phyloP scores from a whole-genome alignment of 1,140 invertebrate genomes.

The Conus ventricosus region DNA sequence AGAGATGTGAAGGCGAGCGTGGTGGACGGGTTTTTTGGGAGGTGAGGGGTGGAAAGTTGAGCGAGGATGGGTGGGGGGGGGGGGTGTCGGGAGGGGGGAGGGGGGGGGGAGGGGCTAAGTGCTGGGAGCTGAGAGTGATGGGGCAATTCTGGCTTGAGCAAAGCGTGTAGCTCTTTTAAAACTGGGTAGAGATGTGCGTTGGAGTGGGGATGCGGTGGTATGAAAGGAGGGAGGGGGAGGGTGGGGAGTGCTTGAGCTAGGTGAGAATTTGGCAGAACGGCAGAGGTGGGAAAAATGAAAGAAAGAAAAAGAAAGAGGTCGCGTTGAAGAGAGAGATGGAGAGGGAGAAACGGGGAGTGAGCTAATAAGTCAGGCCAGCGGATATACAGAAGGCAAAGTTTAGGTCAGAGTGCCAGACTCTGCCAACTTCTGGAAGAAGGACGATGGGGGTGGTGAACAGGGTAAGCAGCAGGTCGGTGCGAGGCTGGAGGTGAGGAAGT shows the following conservation, averaged over 20 bases:
- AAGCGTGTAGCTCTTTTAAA: neutral
- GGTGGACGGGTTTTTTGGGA: no score
- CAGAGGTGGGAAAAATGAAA: neutral
- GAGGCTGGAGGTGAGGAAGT: neutral
- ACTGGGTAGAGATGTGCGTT: neutral
- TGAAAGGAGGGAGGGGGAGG: neutral
- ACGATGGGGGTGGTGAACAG: neutral
- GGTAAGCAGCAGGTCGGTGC: neutral
- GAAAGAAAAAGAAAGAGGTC: neutral
- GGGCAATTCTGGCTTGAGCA: no score
- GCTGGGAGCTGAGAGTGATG: neutral
- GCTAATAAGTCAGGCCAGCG: slow-evolving; percentile 23
- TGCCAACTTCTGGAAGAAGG: neutral
- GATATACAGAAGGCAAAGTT: slow-evolving; percentile 18
- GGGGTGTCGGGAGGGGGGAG: neutral
- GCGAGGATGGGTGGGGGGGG: neutral
- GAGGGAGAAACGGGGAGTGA: neutral
- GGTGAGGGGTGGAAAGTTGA: neutral
- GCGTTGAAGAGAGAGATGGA: neutral
- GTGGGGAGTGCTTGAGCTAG: neutral
- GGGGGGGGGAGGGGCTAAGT: neutral
- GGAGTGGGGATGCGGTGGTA: neutral
- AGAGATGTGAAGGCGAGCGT: no score
- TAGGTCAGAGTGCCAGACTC: slow-evolving; percentile 23
- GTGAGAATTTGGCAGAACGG: slow-evolving; percentile 29